These are phyloP conservation scores for Oncopeltus fasciatus DNA, from an alignment of 1,140 invertebrate genomes.

Conservation along the genomic window DNA sequence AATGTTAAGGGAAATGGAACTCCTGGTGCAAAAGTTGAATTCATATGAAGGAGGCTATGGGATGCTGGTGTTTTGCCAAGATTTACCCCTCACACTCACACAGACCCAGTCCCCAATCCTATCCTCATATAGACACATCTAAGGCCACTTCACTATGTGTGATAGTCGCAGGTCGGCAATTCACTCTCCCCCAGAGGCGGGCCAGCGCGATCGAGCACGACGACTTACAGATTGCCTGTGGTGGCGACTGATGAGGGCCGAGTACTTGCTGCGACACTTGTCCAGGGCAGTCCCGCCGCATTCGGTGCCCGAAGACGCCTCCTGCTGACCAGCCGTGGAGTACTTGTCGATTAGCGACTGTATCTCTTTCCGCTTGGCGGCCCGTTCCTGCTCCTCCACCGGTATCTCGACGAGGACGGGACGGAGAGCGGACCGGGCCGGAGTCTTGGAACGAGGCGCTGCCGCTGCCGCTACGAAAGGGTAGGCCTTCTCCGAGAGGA, in stretches of 20 bases:
- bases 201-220: no score
- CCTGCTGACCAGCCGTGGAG: slow-evolving; percentile 45
- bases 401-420: slow-evolving; percentile 15
- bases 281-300: slow-evolving; percentile 19
- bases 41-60: no score
- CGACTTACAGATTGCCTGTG: slow-evolving; percentile 16
- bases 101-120: no score
- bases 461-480: slow-evolving; percentile 36
- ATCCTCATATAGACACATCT: no score
- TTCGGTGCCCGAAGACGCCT: neutral
- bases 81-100: no score
- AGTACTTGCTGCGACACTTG: slow-evolving; percentile 27
- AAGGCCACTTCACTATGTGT: no score
- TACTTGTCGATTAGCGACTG: slow-evolving; percentile 64
- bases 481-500: slow-evolving; percentile 51
- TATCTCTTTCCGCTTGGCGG: slow-evolving; percentile 63
- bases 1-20: no score
- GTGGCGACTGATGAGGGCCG: slow-evolving; percentile 20
- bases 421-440: slow-evolving; percentile 29
- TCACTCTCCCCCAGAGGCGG: no score
- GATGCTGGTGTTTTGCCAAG: no score
- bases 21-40: no score
- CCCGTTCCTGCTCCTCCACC: slow-evolving; percentile 36
- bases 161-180: no score
- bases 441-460: slow-evolving; percentile 38